A percentile compares a stretch with the other conserved stretches of the same genome.
phyloP scores from a whole-genome alignment of 2,888 invertebrate species.

The Synergus itoensis region DNA sequence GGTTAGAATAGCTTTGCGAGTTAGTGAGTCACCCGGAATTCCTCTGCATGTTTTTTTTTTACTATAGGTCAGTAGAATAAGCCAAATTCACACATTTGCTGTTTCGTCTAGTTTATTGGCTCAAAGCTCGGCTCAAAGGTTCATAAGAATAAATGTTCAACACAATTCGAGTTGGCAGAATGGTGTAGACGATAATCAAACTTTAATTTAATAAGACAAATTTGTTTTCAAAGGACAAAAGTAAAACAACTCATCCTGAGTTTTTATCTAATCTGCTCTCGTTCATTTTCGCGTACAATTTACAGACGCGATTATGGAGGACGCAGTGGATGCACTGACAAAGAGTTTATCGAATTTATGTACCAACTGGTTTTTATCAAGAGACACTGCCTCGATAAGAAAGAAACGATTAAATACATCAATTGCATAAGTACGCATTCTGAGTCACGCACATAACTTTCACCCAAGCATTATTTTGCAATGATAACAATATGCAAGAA shows the following conservation, averaged over 20 bases:
- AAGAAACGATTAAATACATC: constrained; percentile 20
- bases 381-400: constrained; percentile 1
- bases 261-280: constrained; percentile 23
- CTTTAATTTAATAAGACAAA: no score
- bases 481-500: constrained; percentile 4
- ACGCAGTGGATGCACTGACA: not conserved
- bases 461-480: constrained; percentile 28
- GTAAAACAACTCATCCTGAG: not conserved
- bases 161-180: constrained; percentile 10
- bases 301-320: not conserved
- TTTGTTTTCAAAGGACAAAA: constrained; percentile 1
- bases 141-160: constrained; percentile 19
- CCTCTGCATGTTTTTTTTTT: not conserved
- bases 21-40: not conserved
- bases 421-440: constrained; percentile 10
- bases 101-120: no score
- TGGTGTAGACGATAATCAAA: constrained; percentile 14
- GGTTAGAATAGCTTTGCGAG: not conserved
- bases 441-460: constrained; percentile 34
- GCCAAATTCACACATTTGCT: not conserved
- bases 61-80: not conserved
- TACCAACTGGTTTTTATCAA: constrained; percentile 12
- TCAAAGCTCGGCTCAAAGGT: no score
- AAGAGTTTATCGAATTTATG: not conserved
- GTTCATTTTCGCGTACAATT: constrained; percentile 6